Conservation (phyloP, 92 coral and sea anemone species). For the Umimayanthus kanabou region DNA sequence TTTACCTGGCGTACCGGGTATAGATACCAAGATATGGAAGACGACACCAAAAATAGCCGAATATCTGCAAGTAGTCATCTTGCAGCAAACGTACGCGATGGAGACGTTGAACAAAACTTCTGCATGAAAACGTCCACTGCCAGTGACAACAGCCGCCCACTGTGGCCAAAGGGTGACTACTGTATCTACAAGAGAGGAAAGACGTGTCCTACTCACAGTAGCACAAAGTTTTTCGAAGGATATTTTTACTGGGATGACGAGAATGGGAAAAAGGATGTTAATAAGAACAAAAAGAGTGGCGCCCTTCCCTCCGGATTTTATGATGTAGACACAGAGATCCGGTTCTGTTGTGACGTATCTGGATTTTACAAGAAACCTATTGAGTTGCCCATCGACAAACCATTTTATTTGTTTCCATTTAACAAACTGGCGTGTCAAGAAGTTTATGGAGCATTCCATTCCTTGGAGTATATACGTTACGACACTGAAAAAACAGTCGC, state of each 20-base stretch:
- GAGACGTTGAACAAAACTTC: conserved; percentile 10
- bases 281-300: neutral
- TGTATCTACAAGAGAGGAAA: conserved; percentile 12
- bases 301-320: conserved; percentile 5
- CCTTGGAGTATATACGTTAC: conserved; percentile 3
- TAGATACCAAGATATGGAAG: conserved; percentile 28
- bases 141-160: neutral
- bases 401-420: conserved; percentile 10
- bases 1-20: conserved; percentile 1
- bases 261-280: neutral
- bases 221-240: neutral
- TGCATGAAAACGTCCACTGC: conserved; percentile 7
- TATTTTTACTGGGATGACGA: conserved; percentile 20
- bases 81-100: conserved; percentile 8
- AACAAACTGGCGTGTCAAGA: neutral
- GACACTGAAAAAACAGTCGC: neutral
- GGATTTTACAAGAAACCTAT: neutral
- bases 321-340: neutral
- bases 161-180: conserved; percentile 11
- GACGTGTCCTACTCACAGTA: neutral
- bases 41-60: conserved; percentile 1
- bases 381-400: neutral
- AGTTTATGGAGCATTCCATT: neutral
- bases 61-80: neutral
- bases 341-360: neutral